Evolutionary conservation across 2,888 invertebrate genomes (phyloP).

Genomic region (Spodoptera picta): DNA sequence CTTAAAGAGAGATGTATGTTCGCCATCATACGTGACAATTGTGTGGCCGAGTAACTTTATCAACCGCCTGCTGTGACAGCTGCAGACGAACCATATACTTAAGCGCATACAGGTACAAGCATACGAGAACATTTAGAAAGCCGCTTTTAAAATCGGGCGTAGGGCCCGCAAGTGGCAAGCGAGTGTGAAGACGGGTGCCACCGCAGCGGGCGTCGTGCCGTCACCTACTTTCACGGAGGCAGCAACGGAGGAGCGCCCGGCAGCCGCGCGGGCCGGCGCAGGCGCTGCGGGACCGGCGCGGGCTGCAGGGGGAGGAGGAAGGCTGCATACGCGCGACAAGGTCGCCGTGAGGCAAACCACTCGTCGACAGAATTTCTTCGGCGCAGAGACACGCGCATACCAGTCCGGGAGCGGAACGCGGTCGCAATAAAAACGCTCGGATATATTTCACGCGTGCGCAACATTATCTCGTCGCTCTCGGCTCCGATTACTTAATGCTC

Average conservation of each 20-base stretch:
- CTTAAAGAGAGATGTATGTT: neutral
- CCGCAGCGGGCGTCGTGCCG: conserved; percentile 65
- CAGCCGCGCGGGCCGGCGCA: conserved; percentile 56
- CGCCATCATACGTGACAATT: conserved; percentile 26
- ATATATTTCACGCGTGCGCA: conserved; percentile 88
- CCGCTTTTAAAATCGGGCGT: conserved; percentile 72
- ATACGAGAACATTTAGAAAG: conserved; percentile 79
- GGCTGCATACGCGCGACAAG: conserved; percentile 77
- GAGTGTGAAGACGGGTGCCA: conserved; percentile 69
- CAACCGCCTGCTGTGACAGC: conserved; percentile 41
- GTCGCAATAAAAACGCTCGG: conserved; percentile 85
- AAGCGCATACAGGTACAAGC: conserved; percentile 55
- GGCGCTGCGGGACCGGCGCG: conserved; percentile 54
- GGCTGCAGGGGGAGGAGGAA: conserved; percentile 59
- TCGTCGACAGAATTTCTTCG: conserved; percentile 85
- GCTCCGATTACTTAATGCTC: conserved; percentile 87
- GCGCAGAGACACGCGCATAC: conserved; percentile 81
- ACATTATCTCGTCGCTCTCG: conserved; percentile 86
- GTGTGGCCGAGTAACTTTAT: conserved; percentile 27
- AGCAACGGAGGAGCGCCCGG: conserved; percentile 67
- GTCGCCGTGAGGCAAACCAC: conserved; percentile 88
- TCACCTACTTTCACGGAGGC: conserved; percentile 85
- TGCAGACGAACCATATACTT: conserved; percentile 46
- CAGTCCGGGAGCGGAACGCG: conserved; percentile 82
- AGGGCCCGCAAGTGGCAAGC: conserved; percentile 71